Evolutionary conservation across 92 coral and sea anemone species (phyloP), one percentile per base, ranked within the genome.

Genomic region (Pocillopora meandrina): DNA sequence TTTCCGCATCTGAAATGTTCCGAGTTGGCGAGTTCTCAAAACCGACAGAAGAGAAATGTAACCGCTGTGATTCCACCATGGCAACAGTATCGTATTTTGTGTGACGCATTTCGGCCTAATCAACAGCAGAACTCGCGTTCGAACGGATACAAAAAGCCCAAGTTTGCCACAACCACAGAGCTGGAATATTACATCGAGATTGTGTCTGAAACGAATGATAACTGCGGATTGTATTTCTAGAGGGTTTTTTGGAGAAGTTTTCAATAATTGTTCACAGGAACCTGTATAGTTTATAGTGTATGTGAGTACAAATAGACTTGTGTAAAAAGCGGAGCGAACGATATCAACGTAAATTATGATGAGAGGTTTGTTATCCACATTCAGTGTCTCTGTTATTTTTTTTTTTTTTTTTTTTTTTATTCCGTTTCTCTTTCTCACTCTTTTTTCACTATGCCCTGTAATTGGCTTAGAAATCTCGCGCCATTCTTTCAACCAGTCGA

Each of bases 131-230:
- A 18, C 36, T 61, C 57, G 11, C 62, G 10, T 2, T 49, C 57
- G n/a, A 61, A 34, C 35, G 76, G 66, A 17, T 82, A 72, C 67
- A 73, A 64, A 61, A 82, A 18, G 23, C 86, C 86, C 5, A 71
- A 73, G 79, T 82, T 36, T 72, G 86, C 79, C 1, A 82, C 86
- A n/a, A 42, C 71, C 14, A 72, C 78, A 4, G 86, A 82, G 42
- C 72, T 82, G 35, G 79, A 82, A 26, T 82, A 82, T 49, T 82
- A 82, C 61, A 82, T 82, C 15, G 76, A 82, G 13, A 55, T 82
- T 71, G 86, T 82, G 9, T 60, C 79, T 3, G 79, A 72, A 62
- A 72, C 72, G 35, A 72, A 72, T 52, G 59, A 58, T 61, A 55
- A 71, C 61, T 71, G 71, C 49, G 13, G 10, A 0, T 55, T 56